Conservation (phyloP, 2,113 vertebrate species). For the Cyphomyrus discorhynchus region DNA sequence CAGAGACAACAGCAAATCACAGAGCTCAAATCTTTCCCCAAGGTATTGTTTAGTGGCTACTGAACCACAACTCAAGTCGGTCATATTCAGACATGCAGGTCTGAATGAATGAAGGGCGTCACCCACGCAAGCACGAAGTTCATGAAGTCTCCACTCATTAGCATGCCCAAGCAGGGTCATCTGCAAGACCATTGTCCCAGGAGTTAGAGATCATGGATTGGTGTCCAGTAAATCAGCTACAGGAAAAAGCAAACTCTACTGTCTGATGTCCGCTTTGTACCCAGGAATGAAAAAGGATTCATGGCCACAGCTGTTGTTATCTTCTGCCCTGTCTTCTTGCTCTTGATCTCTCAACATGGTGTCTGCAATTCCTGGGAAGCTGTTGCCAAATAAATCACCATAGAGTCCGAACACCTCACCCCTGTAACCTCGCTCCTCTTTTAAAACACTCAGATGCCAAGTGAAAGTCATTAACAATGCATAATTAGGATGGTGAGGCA, state of each 20-base stretch:
- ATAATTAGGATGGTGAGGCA: not conserved
- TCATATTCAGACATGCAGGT: not conserved
- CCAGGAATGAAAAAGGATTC: not conserved
- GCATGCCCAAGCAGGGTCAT: not conserved
- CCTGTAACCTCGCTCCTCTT: not conserved
- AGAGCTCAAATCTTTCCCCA: not conserved
- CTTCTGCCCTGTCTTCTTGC: not conserved
- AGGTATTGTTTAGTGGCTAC: not conserved
- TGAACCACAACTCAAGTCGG: not conserved
- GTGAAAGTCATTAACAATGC: not conserved
- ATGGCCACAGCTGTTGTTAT: not conserved
- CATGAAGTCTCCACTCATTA: not conserved
- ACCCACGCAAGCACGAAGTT: not conserved
- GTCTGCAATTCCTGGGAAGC: not conserved
- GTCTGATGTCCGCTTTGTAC: not conserved
- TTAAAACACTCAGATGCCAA: not conserved
- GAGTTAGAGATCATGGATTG: not conserved
- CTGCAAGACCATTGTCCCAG: not conserved
- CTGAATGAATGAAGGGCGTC: not conserved
- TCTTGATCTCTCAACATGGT: not conserved
- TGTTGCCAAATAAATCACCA: not conserved
- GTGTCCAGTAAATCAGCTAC: not conserved
- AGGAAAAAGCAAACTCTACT: not conserved
- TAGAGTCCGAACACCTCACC: not conserved
- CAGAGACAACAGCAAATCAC: not conserved